Percentiles rank a stretch among this genome's conserved stretches.
These are phyloP conservation scores for Gerris lacustris DNA, from an alignment of 2,888 invertebrate genomes.

Conservation along the genomic window DNA sequence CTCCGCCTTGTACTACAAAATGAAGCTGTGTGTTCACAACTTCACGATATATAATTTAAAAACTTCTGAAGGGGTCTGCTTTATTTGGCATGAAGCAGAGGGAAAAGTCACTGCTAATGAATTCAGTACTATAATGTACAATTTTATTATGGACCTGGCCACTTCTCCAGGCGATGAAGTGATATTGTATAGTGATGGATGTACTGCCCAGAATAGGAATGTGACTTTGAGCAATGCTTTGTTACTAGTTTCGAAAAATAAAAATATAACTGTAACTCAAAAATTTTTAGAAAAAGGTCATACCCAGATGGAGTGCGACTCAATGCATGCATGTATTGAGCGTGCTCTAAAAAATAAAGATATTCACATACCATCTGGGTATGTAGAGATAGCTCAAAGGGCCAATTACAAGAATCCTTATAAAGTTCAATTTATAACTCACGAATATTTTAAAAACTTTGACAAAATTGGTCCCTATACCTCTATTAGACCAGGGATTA, in stretches of 20 bases:
- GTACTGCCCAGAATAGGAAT: constrained; percentile 14
- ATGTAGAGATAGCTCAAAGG: constrained; percentile 1
- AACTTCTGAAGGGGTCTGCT: constrained; percentile 43
- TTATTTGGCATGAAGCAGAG: constrained; percentile 22
- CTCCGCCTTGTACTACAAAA: constrained; percentile 26
- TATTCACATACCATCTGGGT: constrained; percentile 13
- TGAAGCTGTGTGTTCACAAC: constrained; percentile 26
- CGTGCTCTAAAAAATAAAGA: neutral
- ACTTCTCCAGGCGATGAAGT: too few species aligned
- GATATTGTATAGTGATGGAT: constrained; percentile 9
- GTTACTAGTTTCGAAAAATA: too few species aligned
- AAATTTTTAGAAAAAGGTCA: constrained; percentile 20
- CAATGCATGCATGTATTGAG: constrained; percentile 18
- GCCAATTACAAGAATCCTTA: neutral
- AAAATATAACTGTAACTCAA: neutral
- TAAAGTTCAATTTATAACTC: too few species aligned
- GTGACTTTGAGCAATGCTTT: neutral
- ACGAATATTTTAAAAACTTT: too few species aligned
- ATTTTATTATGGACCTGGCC: too few species aligned
- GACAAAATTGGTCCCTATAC: too few species aligned
- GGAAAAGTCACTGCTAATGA: too few species aligned
- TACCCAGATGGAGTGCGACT: constrained; percentile 20
- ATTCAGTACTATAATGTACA: constrained; percentile 32
- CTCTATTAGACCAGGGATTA: neutral
- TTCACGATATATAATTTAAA: constrained; percentile 36